phyloP scores from a whole-genome alignment of 1,140 invertebrate genomes.

The Lasaia peninsularis region DNA sequence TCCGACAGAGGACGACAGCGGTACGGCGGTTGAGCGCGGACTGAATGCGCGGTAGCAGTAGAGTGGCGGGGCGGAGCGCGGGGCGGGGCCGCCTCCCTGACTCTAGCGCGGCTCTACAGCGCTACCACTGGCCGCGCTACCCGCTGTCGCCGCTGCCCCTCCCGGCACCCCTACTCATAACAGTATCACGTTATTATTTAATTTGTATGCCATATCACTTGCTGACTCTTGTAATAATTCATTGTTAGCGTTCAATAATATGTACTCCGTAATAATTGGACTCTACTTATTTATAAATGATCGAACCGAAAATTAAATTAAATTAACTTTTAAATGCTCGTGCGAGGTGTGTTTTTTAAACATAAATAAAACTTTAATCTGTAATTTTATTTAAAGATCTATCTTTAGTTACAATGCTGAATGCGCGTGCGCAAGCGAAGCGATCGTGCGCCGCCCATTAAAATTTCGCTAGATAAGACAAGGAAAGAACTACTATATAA shows the following conservation, averaged over 20 bases:
- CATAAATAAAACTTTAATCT: too few relatives aligned
- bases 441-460: conserved; percentile 62
- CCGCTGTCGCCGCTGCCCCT: conserved; percentile 48
- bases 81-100: conserved; percentile 46
- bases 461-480: conserved; percentile 50
- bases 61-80: conserved; percentile 36
- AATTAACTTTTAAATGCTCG: too few relatives aligned
- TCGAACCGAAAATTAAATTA: not conserved
- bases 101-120: conserved; percentile 33
- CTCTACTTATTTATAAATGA: not conserved
- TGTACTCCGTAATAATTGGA: conserved; percentile 4
- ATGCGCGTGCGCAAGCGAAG: conserved; percentile 31
- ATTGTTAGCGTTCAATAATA: conserved; percentile 35
- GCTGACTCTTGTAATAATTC: conserved; percentile 42
- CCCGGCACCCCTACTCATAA: conserved; percentile 49
- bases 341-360: too few relatives aligned
- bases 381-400: not conserved
- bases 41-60: conserved; percentile 32
- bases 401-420: not conserved
- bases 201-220: conserved; percentile 54
- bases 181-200: conserved; percentile 60
- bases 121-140: conserved; percentile 47
- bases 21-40: conserved; percentile 69
- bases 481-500: conserved; percentile 35
- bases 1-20: conserved; percentile 37